Percentiles rank a stretch among this genome's conserved stretches.
phyloP scores from a whole-genome alignment of 2,113 vertebrate genomes.

The Kobus ellipsiprymnus region DNA sequence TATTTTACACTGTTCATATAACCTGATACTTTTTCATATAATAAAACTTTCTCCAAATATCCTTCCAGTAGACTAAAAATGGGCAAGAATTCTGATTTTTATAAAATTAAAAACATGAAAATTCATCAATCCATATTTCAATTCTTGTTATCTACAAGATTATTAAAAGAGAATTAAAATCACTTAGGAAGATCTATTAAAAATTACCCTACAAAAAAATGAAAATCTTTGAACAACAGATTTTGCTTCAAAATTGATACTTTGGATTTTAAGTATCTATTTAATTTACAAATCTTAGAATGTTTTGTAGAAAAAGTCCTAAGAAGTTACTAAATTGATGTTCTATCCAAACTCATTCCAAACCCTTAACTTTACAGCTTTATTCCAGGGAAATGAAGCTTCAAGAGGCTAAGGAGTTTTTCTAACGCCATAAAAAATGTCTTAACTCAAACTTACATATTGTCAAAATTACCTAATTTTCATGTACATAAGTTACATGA shows the following conservation, averaged over 20 bases:
- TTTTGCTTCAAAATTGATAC: conserved; percentile 21
- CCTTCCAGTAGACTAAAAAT: background rate
- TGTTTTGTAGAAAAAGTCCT: background rate
- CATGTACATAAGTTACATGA: background rate
- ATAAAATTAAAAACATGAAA: conserved; percentile 2
- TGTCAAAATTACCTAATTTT: conserved; percentile 39
- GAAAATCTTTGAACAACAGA: background rate
- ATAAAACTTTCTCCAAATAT: conserved; percentile 20
- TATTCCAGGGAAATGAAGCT: conserved; percentile 13
- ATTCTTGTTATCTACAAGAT: background rate
- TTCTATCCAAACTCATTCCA: background rate
- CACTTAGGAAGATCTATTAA: background rate
- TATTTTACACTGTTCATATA: conserved; percentile 3
- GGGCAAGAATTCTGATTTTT: conserved; percentile 25
- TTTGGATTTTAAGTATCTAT: background rate
- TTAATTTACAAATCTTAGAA: conserved; percentile 35
- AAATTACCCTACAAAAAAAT: conserved; percentile 11
- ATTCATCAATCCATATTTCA: conserved; percentile 13
- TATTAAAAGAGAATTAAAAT: conserved; percentile 17
- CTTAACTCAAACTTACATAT: background rate
- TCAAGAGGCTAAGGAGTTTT: background rate
- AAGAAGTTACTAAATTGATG: conserved; percentile 12
- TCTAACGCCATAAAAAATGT: conserved; percentile 1
- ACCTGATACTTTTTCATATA: conserved; percentile 26
- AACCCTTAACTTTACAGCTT: background rate